Base-by-base conservation (phyloP, 2,888 invertebrate species). In the Monopis laevigella region DNA sequence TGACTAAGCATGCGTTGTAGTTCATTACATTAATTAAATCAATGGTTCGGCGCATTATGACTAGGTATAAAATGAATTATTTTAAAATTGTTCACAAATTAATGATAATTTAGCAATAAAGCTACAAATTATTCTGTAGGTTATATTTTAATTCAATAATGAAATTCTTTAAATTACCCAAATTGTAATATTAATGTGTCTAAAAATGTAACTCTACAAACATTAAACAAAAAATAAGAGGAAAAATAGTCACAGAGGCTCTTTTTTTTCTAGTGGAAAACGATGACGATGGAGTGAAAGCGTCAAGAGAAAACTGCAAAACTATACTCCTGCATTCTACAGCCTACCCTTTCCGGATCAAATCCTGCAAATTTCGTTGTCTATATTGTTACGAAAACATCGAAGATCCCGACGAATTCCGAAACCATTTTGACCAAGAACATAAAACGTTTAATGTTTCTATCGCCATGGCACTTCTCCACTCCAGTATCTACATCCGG, bases 1-100 rank as follows among this genome's bases (percentile, higher is more conserved):
- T 74, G 13, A 60, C 64, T 34, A 71, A 69, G 40, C 73, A 73
- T 55, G 59, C 55, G 19, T 42, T 58, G 46, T 50, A 49, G n/a
- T n/a, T n/a, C n/a, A n/a, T n/a, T n/a, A n/a, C n/a, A n/a, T n/a
- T n/a, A n/a, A n/a, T n/a, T n/a, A n/a, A n/a, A n/a, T n/a, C n/a
- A n/a, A n/a, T n/a, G n/a, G n/a, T n/a, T n/a, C n/a, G n/a, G n/a
- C n/a, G n/a, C n/a, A n/a, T n/a, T n/a, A n/a, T n/a, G n/a, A n/a
- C n/a, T n/a, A n/a, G n/a, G n/a, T n/a, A n/a, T n/a, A n/a, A n/a
- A n/a, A n/a, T n/a, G n/a, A n/a, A n/a, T n/a, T n/a, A n/a, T n/a
- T n/a, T n/a, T n/a, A n/a, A n/a, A n/a, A n/a, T n/a, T n/a, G n/a
- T n/a, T n/a, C n/a, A n/a, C n/a, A n/a, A n/a, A n/a, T n/a, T n/a